Evolutionary conservation across 2,797 vertebrate genomes (phyloP).

Genomic region (Octomys mimax): DNA sequence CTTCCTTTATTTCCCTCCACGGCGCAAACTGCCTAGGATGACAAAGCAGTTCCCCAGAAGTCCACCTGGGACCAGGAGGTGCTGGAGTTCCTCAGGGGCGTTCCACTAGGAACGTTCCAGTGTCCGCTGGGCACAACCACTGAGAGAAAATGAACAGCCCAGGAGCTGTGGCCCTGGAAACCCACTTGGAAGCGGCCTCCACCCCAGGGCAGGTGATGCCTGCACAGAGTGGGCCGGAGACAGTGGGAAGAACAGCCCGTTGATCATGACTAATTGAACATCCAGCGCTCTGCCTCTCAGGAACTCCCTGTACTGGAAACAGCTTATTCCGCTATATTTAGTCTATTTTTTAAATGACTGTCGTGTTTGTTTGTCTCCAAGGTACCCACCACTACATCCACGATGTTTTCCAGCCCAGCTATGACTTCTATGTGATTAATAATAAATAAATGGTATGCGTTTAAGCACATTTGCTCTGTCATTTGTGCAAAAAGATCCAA

Average conservation of each 20-base stretch:
- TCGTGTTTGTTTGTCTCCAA: constrained; percentile 77
- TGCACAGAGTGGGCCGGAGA: background rate
- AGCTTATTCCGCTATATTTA: background rate
- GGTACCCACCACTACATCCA: constrained; percentile 55
- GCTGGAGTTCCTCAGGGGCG: background rate
- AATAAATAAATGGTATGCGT: background rate
- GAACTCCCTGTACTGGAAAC: background rate
- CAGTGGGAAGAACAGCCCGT: background rate
- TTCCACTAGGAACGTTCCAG: background rate
- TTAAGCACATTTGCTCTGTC: background rate
- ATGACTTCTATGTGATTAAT: background rate
- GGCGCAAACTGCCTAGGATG: background rate
- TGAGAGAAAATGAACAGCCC: background rate
- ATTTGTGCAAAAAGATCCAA: constrained; percentile 62
- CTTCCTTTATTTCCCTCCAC: background rate
- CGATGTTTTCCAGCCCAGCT: background rate
- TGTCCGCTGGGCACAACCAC: background rate
- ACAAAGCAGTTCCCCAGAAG: background rate
- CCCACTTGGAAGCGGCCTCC: background rate
- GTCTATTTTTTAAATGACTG: background rate
- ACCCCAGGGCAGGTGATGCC: background rate
- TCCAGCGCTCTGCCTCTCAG: constrained; percentile 1
- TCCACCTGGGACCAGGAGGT: background rate
- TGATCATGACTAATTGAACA: background rate
- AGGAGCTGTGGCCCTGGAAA: background rate